phyloP scores from a whole-genome alignment of 2,113 vertebrate genomes.

The Phrynocephalus versicolor region DNA sequence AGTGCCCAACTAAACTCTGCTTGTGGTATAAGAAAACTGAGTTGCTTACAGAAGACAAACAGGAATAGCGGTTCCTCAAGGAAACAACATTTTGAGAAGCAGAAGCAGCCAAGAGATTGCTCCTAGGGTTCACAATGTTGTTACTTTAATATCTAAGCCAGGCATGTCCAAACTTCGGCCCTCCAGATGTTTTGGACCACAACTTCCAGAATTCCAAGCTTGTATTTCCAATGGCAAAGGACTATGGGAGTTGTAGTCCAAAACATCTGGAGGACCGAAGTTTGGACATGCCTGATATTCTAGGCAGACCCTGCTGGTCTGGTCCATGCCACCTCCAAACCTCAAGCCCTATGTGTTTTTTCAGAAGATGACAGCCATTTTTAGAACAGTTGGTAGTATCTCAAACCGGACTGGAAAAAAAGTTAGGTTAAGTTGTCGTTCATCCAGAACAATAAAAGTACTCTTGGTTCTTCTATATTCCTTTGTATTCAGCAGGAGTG shows the following conservation, averaged over 20 bases:
- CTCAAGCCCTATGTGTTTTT: background rate
- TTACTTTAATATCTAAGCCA: background rate
- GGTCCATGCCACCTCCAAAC: background rate
- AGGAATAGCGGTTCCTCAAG: background rate
- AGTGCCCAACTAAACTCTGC: background rate
- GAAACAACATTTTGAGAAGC: background rate
- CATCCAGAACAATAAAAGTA: background rate
- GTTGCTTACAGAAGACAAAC: background rate
- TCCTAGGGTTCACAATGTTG: background rate
- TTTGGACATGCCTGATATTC: no score
- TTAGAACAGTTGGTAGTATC: background rate
- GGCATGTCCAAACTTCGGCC: no score
- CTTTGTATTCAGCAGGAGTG: background rate
- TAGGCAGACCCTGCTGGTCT: background rate
- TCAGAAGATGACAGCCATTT: background rate
- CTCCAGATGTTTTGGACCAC: no score
- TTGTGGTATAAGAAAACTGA: background rate
- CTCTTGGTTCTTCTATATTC: no score
- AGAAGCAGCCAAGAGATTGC: background rate
- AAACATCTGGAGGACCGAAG: no score
- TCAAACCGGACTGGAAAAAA: background rate
- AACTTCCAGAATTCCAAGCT: no score
- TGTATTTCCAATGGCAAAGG: no score
- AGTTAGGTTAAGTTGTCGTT: background rate
- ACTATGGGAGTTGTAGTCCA: no score